Conservation (phyloP, 2,113 vertebrate species). For the Bujurquina vittata region DNA sequence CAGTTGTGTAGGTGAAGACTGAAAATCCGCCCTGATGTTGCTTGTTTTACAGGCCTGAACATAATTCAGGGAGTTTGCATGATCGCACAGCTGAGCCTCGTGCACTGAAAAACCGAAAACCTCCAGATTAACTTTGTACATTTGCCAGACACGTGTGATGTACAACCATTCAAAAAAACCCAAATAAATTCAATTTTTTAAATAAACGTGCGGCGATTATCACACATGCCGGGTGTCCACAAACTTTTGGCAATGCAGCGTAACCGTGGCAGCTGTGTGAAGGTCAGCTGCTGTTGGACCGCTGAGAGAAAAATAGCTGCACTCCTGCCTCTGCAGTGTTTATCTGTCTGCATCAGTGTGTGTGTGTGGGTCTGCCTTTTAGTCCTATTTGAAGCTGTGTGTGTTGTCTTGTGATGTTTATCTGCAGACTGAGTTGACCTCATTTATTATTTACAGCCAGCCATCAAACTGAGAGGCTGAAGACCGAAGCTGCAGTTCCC, state of each 20-base stretch:
- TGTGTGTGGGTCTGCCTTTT: background rate
- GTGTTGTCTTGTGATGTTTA: background rate
- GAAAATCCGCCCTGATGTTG: background rate
- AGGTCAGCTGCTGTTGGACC: slow-evolving; percentile 2
- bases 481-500: background rate
- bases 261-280: background rate
- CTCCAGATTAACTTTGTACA: too few species aligned
- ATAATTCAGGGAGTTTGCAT: background rate
- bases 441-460: background rate
- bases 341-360: background rate
- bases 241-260: background rate
- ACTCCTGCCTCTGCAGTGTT: background rate
- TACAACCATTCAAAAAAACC: too few species aligned
- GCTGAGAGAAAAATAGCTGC: slow-evolving; percentile 9
- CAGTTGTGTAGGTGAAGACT: too few species aligned
- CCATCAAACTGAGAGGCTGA: background rate
- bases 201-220: too few species aligned
- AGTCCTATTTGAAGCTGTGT: background rate
- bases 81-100: background rate
- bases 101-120: too few species aligned
- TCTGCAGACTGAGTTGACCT: slow-evolving; percentile 5
- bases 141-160: too few species aligned
- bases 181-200: too few species aligned
- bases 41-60: background rate
- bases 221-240: background rate